Conservation (phyloP, 2,113 vertebrate genomes). For the Arizona elegans region DNA sequence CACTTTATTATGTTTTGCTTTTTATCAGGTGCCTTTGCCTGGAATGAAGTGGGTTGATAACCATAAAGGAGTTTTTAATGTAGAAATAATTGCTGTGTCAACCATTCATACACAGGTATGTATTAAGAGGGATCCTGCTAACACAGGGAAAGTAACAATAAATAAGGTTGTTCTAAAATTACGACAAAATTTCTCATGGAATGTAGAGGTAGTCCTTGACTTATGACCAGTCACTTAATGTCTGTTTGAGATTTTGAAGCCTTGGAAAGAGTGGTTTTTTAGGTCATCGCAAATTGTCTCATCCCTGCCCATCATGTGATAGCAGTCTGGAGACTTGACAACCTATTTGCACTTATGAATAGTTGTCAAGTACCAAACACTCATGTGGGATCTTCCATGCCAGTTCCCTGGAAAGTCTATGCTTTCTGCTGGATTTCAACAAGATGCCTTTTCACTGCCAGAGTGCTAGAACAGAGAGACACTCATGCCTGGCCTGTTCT, state of each 20-base stretch:
- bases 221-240: neutral
- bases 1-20: constrained; percentile 9
- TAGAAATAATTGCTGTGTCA: constrained; percentile 91
- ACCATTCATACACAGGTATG: constrained; percentile 92
- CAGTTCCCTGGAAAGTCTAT: neutral
- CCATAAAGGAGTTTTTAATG: constrained; percentile 96
- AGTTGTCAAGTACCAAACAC: neutral
- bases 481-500: neutral
- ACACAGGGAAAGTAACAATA: neutral
- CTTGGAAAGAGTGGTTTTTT: neutral
- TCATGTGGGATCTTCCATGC: neutral
- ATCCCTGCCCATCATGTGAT: neutral
- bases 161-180: constrained; percentile 11
- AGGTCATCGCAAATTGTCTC: neutral
- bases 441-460: neutral
- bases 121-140: neutral
- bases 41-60: constrained; percentile 99
- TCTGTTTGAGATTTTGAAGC: neutral
- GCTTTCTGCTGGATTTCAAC: neutral
- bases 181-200: neutral
- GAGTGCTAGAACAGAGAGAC: neutral
- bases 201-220: neutral
- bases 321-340: neutral
- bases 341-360: neutral
- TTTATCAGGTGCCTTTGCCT: constrained; percentile 88